These are phyloP conservation scores for Trichosurus vulpecula DNA, from an alignment of 2,797 vertebrate genomes.

Conservation along the genomic window DNA sequence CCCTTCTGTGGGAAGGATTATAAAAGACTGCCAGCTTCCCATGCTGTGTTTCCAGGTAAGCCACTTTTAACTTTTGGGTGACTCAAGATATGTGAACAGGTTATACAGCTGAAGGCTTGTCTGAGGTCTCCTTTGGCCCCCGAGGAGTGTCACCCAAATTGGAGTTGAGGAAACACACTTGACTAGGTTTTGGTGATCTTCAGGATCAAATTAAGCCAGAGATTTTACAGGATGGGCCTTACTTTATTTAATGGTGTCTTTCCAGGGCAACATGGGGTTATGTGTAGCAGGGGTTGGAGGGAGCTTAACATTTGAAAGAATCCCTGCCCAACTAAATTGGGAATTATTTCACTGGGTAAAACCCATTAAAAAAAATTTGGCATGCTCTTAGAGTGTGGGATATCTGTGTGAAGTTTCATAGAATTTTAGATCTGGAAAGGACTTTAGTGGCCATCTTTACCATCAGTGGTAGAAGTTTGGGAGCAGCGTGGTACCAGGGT, in stretches of 20 bases:
- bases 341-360: not conserved
- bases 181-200: not conserved
- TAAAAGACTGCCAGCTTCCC: not conserved
- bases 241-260: not conserved
- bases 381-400: not conserved
- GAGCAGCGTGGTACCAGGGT: not conserved
- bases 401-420: not conserved
- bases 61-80: not conserved
- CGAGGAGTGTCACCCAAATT: not conserved
- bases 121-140: not conserved
- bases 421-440: not conserved
- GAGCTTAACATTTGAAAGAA: not conserved
- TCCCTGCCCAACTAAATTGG: not conserved
- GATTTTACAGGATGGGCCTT: not conserved
- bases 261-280: not conserved
- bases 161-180: not conserved
- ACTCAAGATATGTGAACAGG: not conserved
- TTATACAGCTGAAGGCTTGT: not conserved
- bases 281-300: not conserved
- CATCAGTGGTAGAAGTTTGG: not conserved
- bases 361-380: not conserved
- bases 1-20: not conserved
- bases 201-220: not conserved
- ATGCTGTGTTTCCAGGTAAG: not conserved
- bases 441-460: not conserved